These are phyloP conservation scores for Epinephelus lanceolatus DNA, from an alignment of 2,113 vertebrate species.

Conservation along the genomic window DNA sequence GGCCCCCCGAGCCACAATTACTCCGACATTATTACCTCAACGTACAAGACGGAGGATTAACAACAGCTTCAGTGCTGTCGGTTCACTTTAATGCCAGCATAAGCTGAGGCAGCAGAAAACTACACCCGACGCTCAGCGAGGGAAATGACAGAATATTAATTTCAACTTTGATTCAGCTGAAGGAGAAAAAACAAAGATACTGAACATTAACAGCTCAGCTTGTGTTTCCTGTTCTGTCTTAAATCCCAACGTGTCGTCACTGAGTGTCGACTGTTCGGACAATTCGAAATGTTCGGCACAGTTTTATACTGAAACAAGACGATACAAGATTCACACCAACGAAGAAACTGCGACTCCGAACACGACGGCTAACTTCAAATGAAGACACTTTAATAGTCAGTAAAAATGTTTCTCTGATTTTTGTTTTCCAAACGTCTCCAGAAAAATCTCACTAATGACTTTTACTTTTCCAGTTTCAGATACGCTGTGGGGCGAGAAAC, in stretches of 20 bases:
- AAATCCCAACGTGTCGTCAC: not conserved
- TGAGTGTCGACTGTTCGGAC: not conserved
- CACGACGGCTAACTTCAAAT: not conserved
- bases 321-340: not conserved
- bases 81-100: constrained; percentile 25
- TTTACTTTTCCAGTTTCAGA: not conserved
- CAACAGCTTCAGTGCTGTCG: constrained; percentile 16
- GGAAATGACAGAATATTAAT: constrained; percentile 19
- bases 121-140: not conserved
- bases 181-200: not conserved
- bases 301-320: not conserved
- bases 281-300: not conserved
- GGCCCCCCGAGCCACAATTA: constrained; percentile 43
- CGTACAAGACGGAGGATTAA: constrained; percentile 29
- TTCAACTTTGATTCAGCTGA: not conserved
- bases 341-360: not conserved
- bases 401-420: not conserved
- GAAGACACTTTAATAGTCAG: too few relatives aligned
- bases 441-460: not conserved
- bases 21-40: constrained; percentile 50
- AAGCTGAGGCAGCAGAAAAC: not conserved
- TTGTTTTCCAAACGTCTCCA: not conserved
- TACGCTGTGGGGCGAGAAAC: too few relatives aligned
- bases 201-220: not conserved
- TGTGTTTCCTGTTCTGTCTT: not conserved